Conservation (phyloP, 2,113 vertebrate genomes). For the Tragelaphus scriptus region DNA sequence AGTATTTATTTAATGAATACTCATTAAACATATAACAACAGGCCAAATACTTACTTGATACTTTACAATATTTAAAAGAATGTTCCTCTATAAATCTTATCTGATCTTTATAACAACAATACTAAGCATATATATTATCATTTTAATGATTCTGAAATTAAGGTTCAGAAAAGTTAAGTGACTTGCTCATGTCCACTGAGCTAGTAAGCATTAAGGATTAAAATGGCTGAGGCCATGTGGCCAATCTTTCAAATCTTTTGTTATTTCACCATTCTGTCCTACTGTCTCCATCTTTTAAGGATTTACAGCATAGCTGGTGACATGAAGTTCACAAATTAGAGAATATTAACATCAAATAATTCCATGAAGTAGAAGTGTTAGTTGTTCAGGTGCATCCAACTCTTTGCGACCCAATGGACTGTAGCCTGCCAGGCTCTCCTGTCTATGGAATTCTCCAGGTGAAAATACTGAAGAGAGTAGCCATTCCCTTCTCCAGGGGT, state of each 20-base stretch:
- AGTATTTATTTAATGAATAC: neutral
- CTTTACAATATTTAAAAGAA: neutral
- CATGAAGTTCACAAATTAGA: neutral
- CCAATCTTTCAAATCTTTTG: neutral
- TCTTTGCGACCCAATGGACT: neutral
- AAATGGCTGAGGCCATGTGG: neutral
- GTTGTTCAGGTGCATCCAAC: neutral
- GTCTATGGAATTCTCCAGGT: neutral
- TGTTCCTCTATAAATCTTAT: neutral
- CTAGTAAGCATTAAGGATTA: neutral
- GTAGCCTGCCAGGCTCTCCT: neutral
- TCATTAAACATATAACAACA: neutral
- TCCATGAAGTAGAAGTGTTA: neutral
- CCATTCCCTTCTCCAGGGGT: neutral
- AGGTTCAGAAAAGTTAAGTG: neutral
- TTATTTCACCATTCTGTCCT: neutral
- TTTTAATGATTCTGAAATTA: conserved; percentile 34
- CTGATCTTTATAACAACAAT: neutral
- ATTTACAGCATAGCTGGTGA: neutral
- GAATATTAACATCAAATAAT: neutral
- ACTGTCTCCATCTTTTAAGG: neutral
- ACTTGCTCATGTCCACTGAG: neutral
- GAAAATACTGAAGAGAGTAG: neutral
- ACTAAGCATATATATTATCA: neutral
- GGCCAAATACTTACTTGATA: neutral